A percentile compares a stretch with the other conserved stretches of the same genome.
phyloP scores from a whole-genome alignment of 1,140 invertebrate species.

The Danaus plexippus region DNA sequence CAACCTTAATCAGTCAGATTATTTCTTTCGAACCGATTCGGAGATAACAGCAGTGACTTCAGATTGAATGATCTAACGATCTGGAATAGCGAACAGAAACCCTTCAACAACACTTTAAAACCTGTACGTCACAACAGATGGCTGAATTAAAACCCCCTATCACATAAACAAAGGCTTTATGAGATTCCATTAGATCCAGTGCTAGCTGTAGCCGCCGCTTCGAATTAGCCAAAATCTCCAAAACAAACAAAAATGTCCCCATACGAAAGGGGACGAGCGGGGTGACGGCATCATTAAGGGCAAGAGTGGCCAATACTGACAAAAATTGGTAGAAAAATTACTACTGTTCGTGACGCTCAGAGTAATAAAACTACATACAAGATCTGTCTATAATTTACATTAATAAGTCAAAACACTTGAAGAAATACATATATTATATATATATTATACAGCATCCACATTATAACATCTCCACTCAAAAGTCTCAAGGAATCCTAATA shows the following conservation, averaged over 20 bases:
- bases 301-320: conserved; percentile 11
- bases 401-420: conserved; percentile 1
- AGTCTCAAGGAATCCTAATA: too few species aligned
- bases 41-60: too few species aligned
- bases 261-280: conserved; percentile 6
- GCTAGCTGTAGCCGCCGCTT: conserved; percentile 12
- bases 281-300: conserved; percentile 9
- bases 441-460: too few species aligned
- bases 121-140: not conserved
- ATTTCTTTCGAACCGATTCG: too few species aligned
- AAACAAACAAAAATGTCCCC: conserved; percentile 35
- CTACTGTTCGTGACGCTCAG: conserved; percentile 7
- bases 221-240: conserved; percentile 30
- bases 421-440: too few species aligned
- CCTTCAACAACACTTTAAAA: conserved; percentile 8
- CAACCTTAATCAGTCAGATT: too few species aligned
- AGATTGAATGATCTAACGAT: too few species aligned
- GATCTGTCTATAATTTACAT: not conserved
- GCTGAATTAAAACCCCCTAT: conserved; percentile 16
- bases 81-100: not conserved
- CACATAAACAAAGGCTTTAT: conserved; percentile 22
- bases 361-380: not conserved
- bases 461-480: too few species aligned
- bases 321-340: too few species aligned
- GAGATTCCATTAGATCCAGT: conserved; percentile 32